Percentiles rank a stretch among this genome's conserved stretches.
Conservation (phyloP, 2,797 vertebrate genomes). For the Rhinoraja longicauda region DNA sequence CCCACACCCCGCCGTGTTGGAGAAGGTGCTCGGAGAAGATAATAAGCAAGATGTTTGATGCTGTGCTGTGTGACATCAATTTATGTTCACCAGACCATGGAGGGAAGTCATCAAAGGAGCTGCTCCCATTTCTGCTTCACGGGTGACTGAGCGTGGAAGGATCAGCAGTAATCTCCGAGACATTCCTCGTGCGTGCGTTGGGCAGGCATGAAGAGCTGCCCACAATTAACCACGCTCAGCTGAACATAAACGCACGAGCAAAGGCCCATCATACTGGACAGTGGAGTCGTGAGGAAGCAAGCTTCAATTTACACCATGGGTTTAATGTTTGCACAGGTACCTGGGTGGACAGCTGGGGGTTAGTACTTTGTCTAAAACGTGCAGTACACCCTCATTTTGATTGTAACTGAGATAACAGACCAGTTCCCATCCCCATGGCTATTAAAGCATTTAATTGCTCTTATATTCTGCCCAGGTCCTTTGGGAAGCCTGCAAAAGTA, state of each 20-base stretch:
- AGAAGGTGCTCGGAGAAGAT: background rate
- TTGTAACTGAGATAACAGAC: no score
- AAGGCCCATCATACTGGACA: background rate
- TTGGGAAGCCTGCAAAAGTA: no score
- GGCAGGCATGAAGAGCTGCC: background rate
- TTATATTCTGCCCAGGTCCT: no score
- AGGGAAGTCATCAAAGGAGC: slow-evolving; percentile 14
- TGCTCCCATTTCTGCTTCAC: background rate
- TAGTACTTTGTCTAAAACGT: no score
- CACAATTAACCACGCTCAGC: background rate
- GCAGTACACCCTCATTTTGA: no score
- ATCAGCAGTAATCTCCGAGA: background rate
- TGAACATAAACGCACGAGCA: background rate
- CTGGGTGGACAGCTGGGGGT: no score
- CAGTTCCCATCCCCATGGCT: no score
- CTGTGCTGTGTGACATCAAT: background rate
- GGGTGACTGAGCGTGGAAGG: background rate
- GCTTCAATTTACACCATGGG: background rate
- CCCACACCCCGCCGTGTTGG: background rate
- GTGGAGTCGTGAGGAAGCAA: background rate
- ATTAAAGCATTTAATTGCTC: no score
- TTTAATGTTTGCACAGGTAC: no score
- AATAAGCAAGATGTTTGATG: background rate
- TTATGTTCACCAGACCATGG: background rate
- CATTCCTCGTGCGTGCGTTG: background rate